phyloP scores from a whole-genome alignment of 1,140 invertebrate species.

The Pseudomyrmex dendroicus region DNA sequence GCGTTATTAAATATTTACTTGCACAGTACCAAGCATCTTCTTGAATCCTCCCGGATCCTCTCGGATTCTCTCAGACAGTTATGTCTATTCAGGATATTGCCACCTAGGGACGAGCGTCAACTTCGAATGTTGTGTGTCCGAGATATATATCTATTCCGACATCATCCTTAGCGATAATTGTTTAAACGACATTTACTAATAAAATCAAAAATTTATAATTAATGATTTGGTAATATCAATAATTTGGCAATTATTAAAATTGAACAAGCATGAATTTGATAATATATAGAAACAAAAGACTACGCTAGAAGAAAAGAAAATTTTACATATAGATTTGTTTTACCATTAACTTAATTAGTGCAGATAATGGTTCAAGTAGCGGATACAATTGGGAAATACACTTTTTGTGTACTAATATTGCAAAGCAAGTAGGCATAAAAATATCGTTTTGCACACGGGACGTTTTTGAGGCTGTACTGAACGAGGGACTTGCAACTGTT shows the following conservation, averaged over 20 bases:
- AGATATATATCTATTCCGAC: conserved; percentile 28
- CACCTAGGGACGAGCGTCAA: conserved; percentile 47
- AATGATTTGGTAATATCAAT: neutral
- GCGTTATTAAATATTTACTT: conserved; percentile 62
- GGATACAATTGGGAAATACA: too few relatives aligned
- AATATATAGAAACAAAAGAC: too few relatives aligned
- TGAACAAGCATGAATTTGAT: neutral
- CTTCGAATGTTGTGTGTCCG: conserved; percentile 26
- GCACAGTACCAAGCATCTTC: conserved; percentile 63
- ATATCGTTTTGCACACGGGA: neutral
- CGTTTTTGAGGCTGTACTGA: neutral
- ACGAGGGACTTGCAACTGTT: conserved; percentile 17
- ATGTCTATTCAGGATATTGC: conserved; percentile 57
- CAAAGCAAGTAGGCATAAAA: conserved; percentile 4
- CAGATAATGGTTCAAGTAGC: too few relatives aligned
- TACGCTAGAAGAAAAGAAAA: too few relatives aligned
- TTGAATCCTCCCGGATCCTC: conserved; percentile 42
- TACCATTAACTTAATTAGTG: too few relatives aligned
- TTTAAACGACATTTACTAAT: too few relatives aligned
- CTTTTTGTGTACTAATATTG: neutral
- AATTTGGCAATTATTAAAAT: neutral
- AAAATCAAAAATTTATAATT: neutral
- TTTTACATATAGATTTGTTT: too few relatives aligned
- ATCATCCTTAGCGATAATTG: neutral
- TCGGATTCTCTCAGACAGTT: conserved; percentile 54